Percentiles rank a stretch among this genome's conserved stretches.
Conservation (phyloP, 2,797 vertebrate species). For the Myotis daubentonii region DNA sequence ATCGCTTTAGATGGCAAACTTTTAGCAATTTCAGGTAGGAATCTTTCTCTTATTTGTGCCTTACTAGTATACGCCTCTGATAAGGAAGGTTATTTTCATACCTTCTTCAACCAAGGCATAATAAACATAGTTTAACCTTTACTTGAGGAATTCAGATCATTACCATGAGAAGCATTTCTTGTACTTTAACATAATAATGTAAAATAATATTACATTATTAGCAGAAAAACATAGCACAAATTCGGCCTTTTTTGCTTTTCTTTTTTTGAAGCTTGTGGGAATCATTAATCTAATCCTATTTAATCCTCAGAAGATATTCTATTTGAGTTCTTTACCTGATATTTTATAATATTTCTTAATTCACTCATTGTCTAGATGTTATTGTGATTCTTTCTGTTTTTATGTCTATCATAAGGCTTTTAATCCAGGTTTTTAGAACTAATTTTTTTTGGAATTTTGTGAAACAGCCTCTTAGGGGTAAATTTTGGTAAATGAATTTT, state of each 20-base stretch:
- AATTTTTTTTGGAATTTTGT: conserved; percentile 6
- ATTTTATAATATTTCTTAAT: not conserved
- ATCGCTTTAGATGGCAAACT: not conserved
- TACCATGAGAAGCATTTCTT: not conserved
- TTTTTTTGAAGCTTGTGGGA: not conserved
- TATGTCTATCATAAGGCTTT: not conserved
- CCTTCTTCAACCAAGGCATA: not conserved
- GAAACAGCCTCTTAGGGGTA: not conserved
- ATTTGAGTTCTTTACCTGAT: not conserved
- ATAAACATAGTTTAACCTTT: conserved; percentile 6
- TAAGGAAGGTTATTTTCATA: not conserved
- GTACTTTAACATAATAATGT: not conserved
- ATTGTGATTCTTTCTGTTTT: not conserved
- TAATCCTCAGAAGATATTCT: not conserved
- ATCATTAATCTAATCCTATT: not conserved
- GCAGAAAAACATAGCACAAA: too few relatives aligned
- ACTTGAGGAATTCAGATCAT: not conserved
- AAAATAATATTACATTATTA: too few relatives aligned
- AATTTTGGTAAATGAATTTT: conserved; percentile 32
- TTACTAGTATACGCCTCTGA: not conserved
- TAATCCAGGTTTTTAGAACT: not conserved
- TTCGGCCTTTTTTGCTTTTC: too few relatives aligned
- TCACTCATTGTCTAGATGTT: not conserved
- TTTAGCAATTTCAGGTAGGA: not conserved
- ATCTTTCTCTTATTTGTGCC: not conserved